Evolutionary conservation across 2,797 vertebrate species (phyloP).

Genomic region (Ara ararauna): DNA sequence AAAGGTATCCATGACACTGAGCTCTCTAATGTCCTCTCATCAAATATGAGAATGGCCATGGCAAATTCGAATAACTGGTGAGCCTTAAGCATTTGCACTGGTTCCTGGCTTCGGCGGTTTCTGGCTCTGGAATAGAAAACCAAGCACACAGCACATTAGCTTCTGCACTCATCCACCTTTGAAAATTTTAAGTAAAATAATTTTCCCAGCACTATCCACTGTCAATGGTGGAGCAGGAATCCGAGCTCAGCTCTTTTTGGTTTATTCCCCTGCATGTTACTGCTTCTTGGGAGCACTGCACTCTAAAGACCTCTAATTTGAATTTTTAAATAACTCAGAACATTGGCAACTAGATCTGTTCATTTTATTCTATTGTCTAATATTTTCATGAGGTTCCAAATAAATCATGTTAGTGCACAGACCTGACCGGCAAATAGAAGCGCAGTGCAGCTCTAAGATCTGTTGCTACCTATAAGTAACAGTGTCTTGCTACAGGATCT

Average conservation of each 20-base stretch:
- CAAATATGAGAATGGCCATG: neutral
- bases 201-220: neutral
- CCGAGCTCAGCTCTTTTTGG: neutral
- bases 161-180: neutral
- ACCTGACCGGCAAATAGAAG: neutral
- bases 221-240: neutral
- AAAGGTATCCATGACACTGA: neutral
- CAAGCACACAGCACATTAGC: neutral
- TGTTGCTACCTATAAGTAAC: neutral
- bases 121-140: neutral
- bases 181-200: neutral
- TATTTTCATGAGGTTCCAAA: neutral
- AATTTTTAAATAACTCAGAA: slow-evolving; percentile 7
- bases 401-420: neutral
- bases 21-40: neutral
- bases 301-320: neutral
- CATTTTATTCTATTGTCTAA: neutral
- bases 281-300: neutral
- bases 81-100: neutral
- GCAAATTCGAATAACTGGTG: neutral
- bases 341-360: neutral
- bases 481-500: neutral
- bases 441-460: neutral
- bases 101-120: neutral
- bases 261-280: neutral